Base-by-base conservation (phyloP, 2,888 invertebrate genomes). In the Zeuzera pyrina region DNA sequence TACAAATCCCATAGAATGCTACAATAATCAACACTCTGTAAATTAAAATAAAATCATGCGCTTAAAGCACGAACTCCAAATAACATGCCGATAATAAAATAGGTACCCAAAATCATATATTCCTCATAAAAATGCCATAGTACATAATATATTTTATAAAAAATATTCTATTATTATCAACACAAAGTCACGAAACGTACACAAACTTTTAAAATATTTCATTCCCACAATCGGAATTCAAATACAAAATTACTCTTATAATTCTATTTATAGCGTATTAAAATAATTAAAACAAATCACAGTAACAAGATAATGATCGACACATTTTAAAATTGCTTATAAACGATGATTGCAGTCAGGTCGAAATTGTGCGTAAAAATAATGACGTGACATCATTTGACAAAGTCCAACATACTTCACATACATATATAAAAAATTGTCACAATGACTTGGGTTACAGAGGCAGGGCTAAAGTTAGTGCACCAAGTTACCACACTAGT, bases 251-350 rank as follows among this genome's bases (percentile, higher is more conserved):
- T 2, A 7, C 2, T 12, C 31, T 32, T 26, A 33, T 15, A 45
- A 47, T 52, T 57, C 50, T 56, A 49, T 48, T 52, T 54, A 55
- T 48, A 56, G 51, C 49, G 43, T 47, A 53, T 51, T 60, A 64
- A 67, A 66, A 66, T n/a, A n/a, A n/a, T 64, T 56, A 68, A 77
- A 71, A 70, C 68, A 68, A 78, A 79, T 79, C 79, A 79, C 79
- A 78, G 79, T 77, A 69, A 66, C 59, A 71, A 73, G 72, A 68
- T 71, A 70, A 70, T 68, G 57, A 19, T 19, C 19, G 19, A 7
- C 5, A 19, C 2, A n/a, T n/a, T n/a, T n/a, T n/a, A n/a, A n/a
- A n/a, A n/a, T n/a, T n/a, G n/a, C n/a, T n/a, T n/a, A n/a, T n/a
- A n/a, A n/a, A n/a, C n/a, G n/a, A n/a, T n/a, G n/a, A n/a, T n/a